Base-by-base conservation (phyloP, 1,140 invertebrate species). In the Homarus americanus region DNA sequence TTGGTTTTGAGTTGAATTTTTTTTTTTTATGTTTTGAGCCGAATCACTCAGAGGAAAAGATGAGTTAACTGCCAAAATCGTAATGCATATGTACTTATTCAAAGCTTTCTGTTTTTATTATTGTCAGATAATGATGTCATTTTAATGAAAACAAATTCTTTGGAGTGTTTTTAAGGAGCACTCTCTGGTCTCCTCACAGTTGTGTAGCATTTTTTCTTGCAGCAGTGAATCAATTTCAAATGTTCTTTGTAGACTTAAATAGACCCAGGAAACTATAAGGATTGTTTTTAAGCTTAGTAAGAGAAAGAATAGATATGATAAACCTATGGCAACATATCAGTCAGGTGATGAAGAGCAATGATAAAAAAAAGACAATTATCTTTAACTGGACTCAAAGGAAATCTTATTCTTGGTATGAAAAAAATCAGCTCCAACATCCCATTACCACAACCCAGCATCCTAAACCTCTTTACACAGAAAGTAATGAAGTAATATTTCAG, bases 261-360 rank as follows among this genome's bases (percentile, higher is more conserved):
- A 80, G 78, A 49, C 78, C 78, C 24, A 49, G 78, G 38, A 80
- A 49, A 80, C 40, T 28, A 4, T 28, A 4, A 41, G 24, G 44
- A 32, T 32, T 32, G 44, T 80, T 32, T n/a, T 15, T 49, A 44
- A 15, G 78, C 5, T n/a, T 5, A 80, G 12, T 44, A 44, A 66
- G 12, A 69, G 53, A 69, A 69, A 69, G 28, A 28, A 69, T 69
- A 80, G 41, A 15, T 49, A 80, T 44, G 78, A 28, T 44, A 24
- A 49, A n/a, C 32, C 78, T 80, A 49, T 80, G 78, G 78, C 78
- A 80, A 80, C 78, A 80, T 80, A 80, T 80, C 78, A 44, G 78
- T 80, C 78, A 80, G 78, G 44, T 80, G 78, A 80, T 80, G 78
- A 80, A 80, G 78, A 80, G 41, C 78, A 40, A 40, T 80, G 41